These are phyloP conservation scores for Megathymus violae DNA, from an alignment of 1,140 invertebrate species.

Conservation along the genomic window DNA sequence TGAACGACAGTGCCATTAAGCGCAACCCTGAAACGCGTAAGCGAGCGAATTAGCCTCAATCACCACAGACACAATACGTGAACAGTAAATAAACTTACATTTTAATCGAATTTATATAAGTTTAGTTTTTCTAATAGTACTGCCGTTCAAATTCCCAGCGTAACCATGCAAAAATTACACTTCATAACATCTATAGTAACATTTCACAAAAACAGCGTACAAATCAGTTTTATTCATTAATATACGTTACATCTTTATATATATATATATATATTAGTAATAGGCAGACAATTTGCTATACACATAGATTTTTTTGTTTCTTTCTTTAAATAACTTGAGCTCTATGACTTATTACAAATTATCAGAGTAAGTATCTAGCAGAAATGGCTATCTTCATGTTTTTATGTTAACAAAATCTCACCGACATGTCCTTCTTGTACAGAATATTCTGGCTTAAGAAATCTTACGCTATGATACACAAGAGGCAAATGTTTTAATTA, in stretches of 20 bases:
- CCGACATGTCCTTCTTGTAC: neutral
- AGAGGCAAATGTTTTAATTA: too few relatives aligned
- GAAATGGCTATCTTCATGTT: neutral
- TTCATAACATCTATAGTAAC: neutral
- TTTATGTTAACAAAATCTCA: neutral
- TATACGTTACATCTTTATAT: constrained; percentile 9
- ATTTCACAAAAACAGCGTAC: constrained; percentile 10
- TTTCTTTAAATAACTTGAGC: constrained; percentile 26
- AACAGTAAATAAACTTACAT: too few relatives aligned
- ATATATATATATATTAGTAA: constrained; percentile 7
- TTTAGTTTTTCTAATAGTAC: too few relatives aligned
- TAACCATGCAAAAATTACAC: neutral
- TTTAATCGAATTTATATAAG: too few relatives aligned
- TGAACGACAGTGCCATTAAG: neutral
- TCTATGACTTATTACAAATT: constrained; percentile 22
- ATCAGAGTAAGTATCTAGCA: constrained; percentile 16
- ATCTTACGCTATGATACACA: too few relatives aligned
- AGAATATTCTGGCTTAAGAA: too few relatives aligned
- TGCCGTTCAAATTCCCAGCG: constrained; percentile 1
- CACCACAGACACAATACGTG: too few relatives aligned
- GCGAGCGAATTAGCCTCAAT: too few relatives aligned
- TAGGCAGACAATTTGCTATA: constrained; percentile 23
- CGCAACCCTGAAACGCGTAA: too few relatives aligned
- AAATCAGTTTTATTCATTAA: neutral
- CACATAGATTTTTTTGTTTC: constrained; percentile 5